Conservation (phyloP, 2,888 invertebrate genomes). For the Tenthredo mesomela region DNA sequence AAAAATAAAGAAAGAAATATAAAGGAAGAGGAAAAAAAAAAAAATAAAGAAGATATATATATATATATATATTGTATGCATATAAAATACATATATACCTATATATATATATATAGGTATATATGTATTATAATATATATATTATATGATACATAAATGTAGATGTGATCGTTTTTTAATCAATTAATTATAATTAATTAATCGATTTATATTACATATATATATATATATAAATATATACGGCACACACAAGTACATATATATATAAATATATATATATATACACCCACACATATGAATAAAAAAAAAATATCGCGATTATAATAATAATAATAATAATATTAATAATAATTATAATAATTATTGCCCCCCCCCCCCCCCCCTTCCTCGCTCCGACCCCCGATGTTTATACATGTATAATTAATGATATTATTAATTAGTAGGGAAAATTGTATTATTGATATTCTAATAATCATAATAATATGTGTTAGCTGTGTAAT, state of each 20-base stretch:
- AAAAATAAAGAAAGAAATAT: too few species aligned
- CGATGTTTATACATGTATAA: neutral
- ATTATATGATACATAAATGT: neutral
- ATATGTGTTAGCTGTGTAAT: neutral
- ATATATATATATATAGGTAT: neutral
- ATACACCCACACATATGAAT: too few species aligned
- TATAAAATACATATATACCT: neutral
- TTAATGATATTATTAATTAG: neutral
- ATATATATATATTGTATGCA: neutral
- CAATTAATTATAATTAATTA: neutral
- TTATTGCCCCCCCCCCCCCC: too few species aligned
- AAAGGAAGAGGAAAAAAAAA: too few species aligned
- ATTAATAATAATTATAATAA: too few species aligned
- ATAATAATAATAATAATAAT: too few species aligned
- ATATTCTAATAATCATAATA: neutral
- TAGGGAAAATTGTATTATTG: neutral
- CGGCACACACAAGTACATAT: too few species aligned
- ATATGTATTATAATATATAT: too few species aligned
- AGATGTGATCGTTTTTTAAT: neutral
- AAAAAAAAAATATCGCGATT: too few species aligned
- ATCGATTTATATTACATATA: neutral
- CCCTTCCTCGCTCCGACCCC: neutral
- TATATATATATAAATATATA: too few species aligned
- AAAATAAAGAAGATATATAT: too few species aligned
- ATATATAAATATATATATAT: too few species aligned